Conservation (phyloP, 2,113 vertebrate species). For the Mungos mungo region DNA sequence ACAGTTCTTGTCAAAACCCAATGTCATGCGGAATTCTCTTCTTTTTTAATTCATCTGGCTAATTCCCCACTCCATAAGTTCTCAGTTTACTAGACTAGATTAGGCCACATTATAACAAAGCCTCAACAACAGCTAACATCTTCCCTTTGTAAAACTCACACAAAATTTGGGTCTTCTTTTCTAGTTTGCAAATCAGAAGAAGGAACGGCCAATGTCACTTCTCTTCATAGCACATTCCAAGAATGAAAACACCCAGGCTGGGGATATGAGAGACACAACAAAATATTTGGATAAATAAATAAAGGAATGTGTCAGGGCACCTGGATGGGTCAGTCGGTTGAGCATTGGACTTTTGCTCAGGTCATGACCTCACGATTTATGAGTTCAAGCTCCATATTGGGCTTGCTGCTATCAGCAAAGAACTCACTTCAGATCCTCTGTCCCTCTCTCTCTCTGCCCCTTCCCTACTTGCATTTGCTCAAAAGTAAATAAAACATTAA, state of each 20-base stretch:
- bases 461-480: too few species aligned
- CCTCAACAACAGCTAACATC: background rate
- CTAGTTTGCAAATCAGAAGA: background rate
- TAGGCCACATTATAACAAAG: background rate
- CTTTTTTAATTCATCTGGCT: background rate
- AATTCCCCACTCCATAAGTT: background rate
- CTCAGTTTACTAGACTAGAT: background rate
- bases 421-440: too few species aligned
- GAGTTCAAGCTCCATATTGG: too few species aligned
- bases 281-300: background rate
- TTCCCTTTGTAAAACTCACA: background rate
- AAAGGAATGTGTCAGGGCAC: background rate
- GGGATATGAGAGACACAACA: background rate
- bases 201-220: background rate
- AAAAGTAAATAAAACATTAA: background rate
- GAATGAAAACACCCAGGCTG: background rate
- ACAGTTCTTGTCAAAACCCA: background rate
- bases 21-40: background rate
- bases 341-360: too few species aligned
- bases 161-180: background rate
- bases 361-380: too few species aligned
- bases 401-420: too few species aligned
- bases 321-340: too few species aligned
- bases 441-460: too few species aligned
- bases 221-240: background rate